A percentile compares a stretch with the other conserved stretches of the same genome.
Evolutionary conservation across 2,888 invertebrate species (phyloP).

Genomic region (Salticus scenicus): DNA sequence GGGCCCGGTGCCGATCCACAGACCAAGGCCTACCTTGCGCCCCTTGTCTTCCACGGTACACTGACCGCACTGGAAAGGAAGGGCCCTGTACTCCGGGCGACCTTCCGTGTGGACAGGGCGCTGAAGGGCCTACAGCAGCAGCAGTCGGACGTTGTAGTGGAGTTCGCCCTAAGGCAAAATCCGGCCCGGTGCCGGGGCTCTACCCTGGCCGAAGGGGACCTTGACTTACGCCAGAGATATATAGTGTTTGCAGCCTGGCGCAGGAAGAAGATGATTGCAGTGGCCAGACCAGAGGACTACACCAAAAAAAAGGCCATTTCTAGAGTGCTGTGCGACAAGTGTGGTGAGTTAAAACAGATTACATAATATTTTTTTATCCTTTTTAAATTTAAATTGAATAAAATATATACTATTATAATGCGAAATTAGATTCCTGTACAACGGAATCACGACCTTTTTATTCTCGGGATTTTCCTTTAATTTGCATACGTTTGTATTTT

Average conservation of each 20-base stretch:
- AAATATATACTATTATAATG: too few relatives aligned
- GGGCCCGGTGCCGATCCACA: slow-evolving; percentile 35
- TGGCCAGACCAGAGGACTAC: slow-evolving; percentile 47
- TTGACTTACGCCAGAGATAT: slow-evolving; percentile 20
- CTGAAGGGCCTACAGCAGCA: slow-evolving; percentile 28
- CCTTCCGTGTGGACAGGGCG: slow-evolving; percentile 34
- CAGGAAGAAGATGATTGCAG: slow-evolving; percentile 47
- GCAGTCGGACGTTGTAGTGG: slow-evolving; percentile 11
- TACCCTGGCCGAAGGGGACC: not conserved
- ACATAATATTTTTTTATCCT: too few relatives aligned
- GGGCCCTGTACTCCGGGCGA: slow-evolving; percentile 37
- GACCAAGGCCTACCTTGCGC: slow-evolving; percentile 47
- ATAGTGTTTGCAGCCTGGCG: slow-evolving; percentile 58
- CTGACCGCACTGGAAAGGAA: slow-evolving; percentile 26
- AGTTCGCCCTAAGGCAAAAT: slow-evolving; percentile 29
- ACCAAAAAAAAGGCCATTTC: slow-evolving; percentile 49
- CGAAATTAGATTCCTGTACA: too few relatives aligned
- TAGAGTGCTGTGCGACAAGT: slow-evolving; percentile 55
- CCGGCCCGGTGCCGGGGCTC: slow-evolving; percentile 45
- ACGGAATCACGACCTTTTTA: too few relatives aligned
- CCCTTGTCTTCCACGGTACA: slow-evolving; percentile 50
- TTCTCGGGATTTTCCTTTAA: too few relatives aligned
- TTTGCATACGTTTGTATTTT: too few relatives aligned
- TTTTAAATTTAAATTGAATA: too few relatives aligned
- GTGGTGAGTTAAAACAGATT: slow-evolving; percentile 65